A percentile compares a stretch with the other conserved stretches of the same genome.
These are phyloP conservation scores for Pardalotus punctatus DNA, from an alignment of 2,113 vertebrate species.

Conservation along the genomic window DNA sequence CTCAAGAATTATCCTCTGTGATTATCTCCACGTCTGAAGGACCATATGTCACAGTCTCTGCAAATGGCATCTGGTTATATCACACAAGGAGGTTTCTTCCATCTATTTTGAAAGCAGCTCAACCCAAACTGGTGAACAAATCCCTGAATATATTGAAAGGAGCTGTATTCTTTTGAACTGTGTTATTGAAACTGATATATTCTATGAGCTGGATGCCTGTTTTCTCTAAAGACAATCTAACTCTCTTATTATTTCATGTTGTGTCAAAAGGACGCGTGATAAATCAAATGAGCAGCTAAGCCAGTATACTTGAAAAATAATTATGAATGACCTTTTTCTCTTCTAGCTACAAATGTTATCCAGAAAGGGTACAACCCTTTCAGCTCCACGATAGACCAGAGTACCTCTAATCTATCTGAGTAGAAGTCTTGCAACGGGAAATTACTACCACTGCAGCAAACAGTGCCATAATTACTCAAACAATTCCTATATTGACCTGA, in stretches of 20 bases:
- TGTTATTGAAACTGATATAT: conserved; percentile 23
- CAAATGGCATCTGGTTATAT: conserved; percentile 52
- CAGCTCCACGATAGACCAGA: not conserved
- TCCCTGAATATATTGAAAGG: conserved; percentile 21
- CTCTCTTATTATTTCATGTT: not conserved
- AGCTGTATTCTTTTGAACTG: conserved; percentile 32
- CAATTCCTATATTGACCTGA: not conserved
- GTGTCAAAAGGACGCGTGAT: conserved; percentile 4
- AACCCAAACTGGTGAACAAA: conserved; percentile 42
- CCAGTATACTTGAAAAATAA: conserved; percentile 29
- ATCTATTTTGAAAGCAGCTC: conserved; percentile 50
- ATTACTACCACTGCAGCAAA: not conserved
- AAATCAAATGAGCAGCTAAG: conserved; percentile 17
- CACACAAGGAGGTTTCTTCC: conserved; percentile 34
- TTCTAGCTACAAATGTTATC: conserved; percentile 15
- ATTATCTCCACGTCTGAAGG: conserved; percentile 65
- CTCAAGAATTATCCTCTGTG: conserved; percentile 56
- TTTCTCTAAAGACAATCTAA: conserved; percentile 8
- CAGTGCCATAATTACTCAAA: not conserved
- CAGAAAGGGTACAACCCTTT: conserved; percentile 17
- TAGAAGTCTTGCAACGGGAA: not conserved
- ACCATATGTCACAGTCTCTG: conserved; percentile 61
- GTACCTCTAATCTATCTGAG: not conserved
- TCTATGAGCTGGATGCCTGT: not conserved
- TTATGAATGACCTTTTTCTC: conserved; percentile 51